Percentiles rank a stretch among this genome's conserved stretches.
Evolutionary conservation across 92 coral and sea anemone species (phyloP).

Genomic region (Muricea muricata): DNA sequence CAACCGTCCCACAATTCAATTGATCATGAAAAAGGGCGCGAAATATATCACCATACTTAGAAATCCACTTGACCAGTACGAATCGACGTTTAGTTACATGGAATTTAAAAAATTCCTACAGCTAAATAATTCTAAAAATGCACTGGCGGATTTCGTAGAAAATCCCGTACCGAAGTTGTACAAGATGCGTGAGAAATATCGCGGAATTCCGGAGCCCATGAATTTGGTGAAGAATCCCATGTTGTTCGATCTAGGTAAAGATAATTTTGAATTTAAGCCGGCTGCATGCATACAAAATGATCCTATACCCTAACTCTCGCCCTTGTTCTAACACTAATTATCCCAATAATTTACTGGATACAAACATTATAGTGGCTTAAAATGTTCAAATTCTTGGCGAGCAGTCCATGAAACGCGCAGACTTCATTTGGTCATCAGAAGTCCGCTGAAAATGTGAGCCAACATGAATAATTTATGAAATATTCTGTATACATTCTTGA

Average conservation of each 20-base stretch:
- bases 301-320: too few relatives aligned
- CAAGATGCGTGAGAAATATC: constrained; percentile 48
- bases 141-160: constrained; percentile 74
- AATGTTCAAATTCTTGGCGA: too few relatives aligned
- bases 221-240: constrained; percentile 87
- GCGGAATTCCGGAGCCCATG: constrained; percentile 74
- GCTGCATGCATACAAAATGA: too few relatives aligned
- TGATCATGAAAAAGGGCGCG: constrained; percentile 78
- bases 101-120: constrained; percentile 64
- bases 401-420: too few relatives aligned
- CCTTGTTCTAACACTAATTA: too few relatives aligned
- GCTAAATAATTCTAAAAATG: constrained; percentile 60
- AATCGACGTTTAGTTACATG: constrained; percentile 95
- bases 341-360: too few relatives aligned
- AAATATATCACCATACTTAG: constrained; percentile 87
- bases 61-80: constrained; percentile 87
- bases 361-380: too few relatives aligned
- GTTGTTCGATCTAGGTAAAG: constrained; percentile 85
- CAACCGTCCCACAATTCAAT: constrained; percentile 74
- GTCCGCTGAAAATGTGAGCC: too few relatives aligned
- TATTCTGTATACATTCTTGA: too few relatives aligned
- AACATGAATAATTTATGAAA: too few relatives aligned
- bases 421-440: too few relatives aligned
- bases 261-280: too few relatives aligned
- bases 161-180: constrained; percentile 70